Conservation (phyloP, 2,797 vertebrate species). For the Echiichthys vipera region DNA sequence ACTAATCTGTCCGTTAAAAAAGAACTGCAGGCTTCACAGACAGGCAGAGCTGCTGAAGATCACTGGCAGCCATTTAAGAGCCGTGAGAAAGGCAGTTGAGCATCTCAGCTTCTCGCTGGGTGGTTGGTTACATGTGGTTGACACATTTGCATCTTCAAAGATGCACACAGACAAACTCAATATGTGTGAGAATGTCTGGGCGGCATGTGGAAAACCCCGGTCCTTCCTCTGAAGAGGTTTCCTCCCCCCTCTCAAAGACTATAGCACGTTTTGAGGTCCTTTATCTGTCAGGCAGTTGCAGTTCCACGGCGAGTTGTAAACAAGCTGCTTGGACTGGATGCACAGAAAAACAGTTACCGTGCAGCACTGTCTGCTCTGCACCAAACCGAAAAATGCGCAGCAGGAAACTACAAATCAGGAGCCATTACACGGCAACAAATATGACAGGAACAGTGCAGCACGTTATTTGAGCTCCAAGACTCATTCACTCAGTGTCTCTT, state of each 20-base stretch:
- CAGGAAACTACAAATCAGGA: conserved; percentile 76
- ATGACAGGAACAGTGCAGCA: conserved; percentile 74
- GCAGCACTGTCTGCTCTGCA: conserved; percentile 54
- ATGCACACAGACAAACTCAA: conserved; percentile 79
- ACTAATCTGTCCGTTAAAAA: conserved; percentile 57
- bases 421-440: conserved; percentile 76
- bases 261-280: conserved; percentile 52
- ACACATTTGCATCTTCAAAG: conserved; percentile 85
- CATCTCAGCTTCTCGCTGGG: conserved; percentile 72
- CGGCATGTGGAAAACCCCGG: conserved; percentile 77
- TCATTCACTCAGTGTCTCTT: conserved; percentile 81
- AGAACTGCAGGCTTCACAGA: conserved; percentile 55
- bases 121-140: conserved; percentile 82
- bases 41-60: conserved; percentile 62
- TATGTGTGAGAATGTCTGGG: conserved; percentile 79
- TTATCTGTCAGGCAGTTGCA: conserved; percentile 72
- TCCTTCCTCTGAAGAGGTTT: conserved; percentile 70
- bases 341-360: conserved; percentile 47
- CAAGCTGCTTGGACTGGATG: conserved; percentile 71
- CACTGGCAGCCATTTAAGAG: conserved; percentile 81
- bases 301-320: conserved; percentile 67
- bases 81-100: conserved; percentile 79
- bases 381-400: conserved; percentile 50
- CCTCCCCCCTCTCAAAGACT: conserved; percentile 54
- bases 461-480: conserved; percentile 75